Base-by-base conservation (phyloP, 1,140 invertebrate genomes). In the Drosophila leontia region DNA sequence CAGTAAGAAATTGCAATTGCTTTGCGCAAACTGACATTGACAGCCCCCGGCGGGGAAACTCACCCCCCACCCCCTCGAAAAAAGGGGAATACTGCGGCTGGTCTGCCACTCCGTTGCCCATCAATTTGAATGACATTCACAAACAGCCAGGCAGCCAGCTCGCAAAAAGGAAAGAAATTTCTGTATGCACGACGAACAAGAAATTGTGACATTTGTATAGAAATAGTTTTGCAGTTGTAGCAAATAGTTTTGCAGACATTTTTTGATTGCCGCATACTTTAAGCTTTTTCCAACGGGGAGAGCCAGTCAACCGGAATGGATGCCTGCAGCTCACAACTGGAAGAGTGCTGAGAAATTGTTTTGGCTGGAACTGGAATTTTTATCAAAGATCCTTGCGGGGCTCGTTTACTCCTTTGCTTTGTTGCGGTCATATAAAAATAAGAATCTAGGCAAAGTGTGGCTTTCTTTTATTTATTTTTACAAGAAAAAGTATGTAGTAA, bases 81-180 rank as follows among this genome's bases (percentile, higher is more conserved):
- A n/a, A 35, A 29, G 39, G 57, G 29, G 39, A 26, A 44, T 53
- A 57, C 56, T 78, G 74, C 61, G 77, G 44, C 62, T 70, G 37
- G 45, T 53, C 64, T 67, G 76, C 75, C 80, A 82, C 69, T 62
- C 65, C 57, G 65, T 68, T 78, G 58, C 45, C 78, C 84, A 88
- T 88, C 84, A 88, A 90, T 88, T 88, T 88, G 84, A 88, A 88
- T 85, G 84, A 90, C 85, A 88, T 88, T 88, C 84, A 86, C 69
- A 79, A 78, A 86, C 77, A 86, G 62, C 23, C 35, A 50, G 48
- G 4, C 29, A 77, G 62, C 69, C 29, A 77, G 62, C 69, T 39
- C 9, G 68, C 67, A 50, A 34, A 47, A 59, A 57, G 60, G 26
- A 35, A 44, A 59, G 41, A 17, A 68, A 75, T 59, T 42, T 71